phyloP scores from a whole-genome alignment of 2,888 invertebrate genomes.

The Caenorhabditis doughertyi region DNA sequence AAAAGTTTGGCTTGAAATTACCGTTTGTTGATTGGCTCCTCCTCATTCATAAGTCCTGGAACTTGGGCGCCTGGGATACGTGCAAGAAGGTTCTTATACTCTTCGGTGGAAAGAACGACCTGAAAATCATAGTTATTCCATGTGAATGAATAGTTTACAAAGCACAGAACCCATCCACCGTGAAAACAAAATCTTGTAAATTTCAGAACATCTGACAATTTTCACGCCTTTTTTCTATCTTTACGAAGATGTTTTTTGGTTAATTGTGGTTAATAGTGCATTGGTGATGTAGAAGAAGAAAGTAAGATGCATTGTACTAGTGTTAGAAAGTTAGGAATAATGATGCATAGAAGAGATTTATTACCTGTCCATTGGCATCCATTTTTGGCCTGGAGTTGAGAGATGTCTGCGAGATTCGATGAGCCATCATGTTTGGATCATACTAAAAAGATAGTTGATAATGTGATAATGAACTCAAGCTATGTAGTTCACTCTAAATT shows the following conservation, averaged over 20 bases:
- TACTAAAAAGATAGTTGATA: conserved; percentile 68
- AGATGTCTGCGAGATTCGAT: conserved; percentile 54
- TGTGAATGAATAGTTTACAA: background rate
- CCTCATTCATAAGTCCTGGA: conserved; percentile 54
- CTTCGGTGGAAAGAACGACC: conserved; percentile 72
- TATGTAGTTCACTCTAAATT: conserved; percentile 1
- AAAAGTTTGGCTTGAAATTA: conserved; percentile 16
- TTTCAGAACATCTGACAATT: background rate
- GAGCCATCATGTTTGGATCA: conserved; percentile 73
- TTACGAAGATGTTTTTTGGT: background rate
- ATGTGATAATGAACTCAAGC: conserved; percentile 16
- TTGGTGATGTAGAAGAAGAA: conserved; percentile 19
- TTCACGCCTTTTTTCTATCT: background rate
- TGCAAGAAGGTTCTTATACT: conserved; percentile 68
- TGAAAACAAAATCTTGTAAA: too few species aligned
- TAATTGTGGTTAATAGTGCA: conserved; percentile 45
- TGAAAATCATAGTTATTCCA: conserved; percentile 41
- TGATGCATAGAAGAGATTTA: conserved; percentile 42
- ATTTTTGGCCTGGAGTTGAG: conserved; percentile 55
- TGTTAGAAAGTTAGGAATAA: conserved; percentile 18
- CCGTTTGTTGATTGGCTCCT: conserved; percentile 66
- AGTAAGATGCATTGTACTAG: conserved; percentile 33
- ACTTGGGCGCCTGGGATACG: conserved; percentile 56
- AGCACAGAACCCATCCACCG: too few species aligned
- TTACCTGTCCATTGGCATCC: conserved; percentile 64